Evolutionary conservation across 2,888 invertebrate species (phyloP), one percentile per base, ranked within the genome.

Genomic region (Phorcus lineatus): DNA sequence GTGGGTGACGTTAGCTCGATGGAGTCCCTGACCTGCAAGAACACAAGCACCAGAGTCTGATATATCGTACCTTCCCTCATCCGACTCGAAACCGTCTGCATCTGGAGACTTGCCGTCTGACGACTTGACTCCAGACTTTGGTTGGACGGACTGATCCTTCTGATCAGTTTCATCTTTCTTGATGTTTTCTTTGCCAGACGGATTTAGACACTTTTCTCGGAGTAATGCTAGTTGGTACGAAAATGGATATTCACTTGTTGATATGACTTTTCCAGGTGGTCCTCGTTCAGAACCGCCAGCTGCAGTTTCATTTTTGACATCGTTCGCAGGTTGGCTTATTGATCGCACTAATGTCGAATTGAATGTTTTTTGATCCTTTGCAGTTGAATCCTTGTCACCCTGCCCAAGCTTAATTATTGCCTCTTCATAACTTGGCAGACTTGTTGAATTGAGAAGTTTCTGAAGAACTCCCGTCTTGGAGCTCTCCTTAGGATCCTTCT

Each of bases 191-290:
- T 57, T 36, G 4, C 28, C 67, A 19, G 74, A 53, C 24, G 75
- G 78, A 24, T 78, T 74, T 17, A 78, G 55, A 40, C 53, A 52
- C 52, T 82, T 78, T 57, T 82, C 80, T 74, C 78, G 52, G 16
- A 82, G 77, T 22, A 81, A 74, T 19, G 79, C 85, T 19, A 88
- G 79, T 57, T 87, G 84, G n/a, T 85, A 81, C 13, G 88, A 86
- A 78, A 86, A 88, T 11, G 87, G 87, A 70, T 80, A 82, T 13
- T 80, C 82, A 13, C 62, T 78, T 6, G 78, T 70, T 28, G 62
- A 67, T 22, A 66, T 52, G 16, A 76, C 54, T 70, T 74, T 80
- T 31, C 52, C 47, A 22, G 70, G 22, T 53, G 74, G 22, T 52
- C 74, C 74, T 24, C 9, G 52, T 11, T 74, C 74, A 0, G 62